Conservation (phyloP, 2,797 vertebrate genomes). For the Naso thynnoides region DNA sequence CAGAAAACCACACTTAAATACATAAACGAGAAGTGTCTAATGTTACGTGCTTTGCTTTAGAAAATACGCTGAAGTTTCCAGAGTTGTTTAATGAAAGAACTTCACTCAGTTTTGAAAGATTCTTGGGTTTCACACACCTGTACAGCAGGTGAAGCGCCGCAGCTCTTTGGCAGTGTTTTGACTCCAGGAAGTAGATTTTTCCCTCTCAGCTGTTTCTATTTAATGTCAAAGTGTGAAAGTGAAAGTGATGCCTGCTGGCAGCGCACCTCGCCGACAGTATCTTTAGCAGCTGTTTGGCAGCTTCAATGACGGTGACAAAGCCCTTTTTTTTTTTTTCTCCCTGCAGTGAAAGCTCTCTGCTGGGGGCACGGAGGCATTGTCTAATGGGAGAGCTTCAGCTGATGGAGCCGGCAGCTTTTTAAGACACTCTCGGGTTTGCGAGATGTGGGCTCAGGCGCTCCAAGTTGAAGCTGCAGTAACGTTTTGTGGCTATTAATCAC, state of each 20-base stretch:
- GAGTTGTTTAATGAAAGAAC: neutral
- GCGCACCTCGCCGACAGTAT: conserved; percentile 35
- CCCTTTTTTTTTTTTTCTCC: neutral
- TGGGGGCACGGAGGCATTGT: conserved; percentile 27
- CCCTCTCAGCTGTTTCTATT: conserved; percentile 58
- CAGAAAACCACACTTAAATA: neutral
- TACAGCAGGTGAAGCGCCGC: conserved; percentile 3
- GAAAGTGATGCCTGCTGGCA: conserved; percentile 61
- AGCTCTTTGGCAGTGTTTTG: neutral
- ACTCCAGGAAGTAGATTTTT: conserved; percentile 37
- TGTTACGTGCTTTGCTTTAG: neutral
- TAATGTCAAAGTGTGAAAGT: conserved; percentile 49
- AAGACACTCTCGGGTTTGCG: conserved; percentile 2
- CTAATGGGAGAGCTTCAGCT: conserved; percentile 30
- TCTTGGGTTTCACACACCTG: conserved; percentile 24
- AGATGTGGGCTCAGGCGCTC: conserved; percentile 12
- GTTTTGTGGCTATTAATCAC: conserved; percentile 24
- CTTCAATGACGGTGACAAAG: conserved; percentile 48
- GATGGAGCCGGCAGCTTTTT: conserved; percentile 29
- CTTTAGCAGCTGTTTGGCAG: conserved; percentile 72
- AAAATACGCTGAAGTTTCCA: neutral
- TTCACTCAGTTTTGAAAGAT: neutral
- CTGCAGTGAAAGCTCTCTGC: conserved; percentile 42
- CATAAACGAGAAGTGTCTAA: neutral
- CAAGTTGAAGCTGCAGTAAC: conserved; percentile 1